Evolutionary conservation across 2,113 vertebrate genomes (phyloP).

Genomic region (Camelus dromedarius): DNA sequence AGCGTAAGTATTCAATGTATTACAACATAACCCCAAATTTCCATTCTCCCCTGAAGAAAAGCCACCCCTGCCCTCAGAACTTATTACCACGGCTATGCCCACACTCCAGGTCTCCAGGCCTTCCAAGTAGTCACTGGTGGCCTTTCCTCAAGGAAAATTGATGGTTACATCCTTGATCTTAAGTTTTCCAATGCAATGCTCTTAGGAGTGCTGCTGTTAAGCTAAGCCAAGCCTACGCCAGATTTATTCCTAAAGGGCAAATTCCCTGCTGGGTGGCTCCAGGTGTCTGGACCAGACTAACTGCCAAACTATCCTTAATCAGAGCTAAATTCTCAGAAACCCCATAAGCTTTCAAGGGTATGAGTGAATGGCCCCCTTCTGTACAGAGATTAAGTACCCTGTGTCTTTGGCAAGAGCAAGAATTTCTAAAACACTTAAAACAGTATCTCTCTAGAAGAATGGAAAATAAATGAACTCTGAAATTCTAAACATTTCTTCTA

Average conservation of each 20-base stretch:
- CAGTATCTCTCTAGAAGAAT: slow-evolving; percentile 7
- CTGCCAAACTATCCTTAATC: neutral
- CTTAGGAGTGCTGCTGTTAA: neutral
- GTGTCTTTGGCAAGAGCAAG: neutral
- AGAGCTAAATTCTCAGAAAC: slow-evolving; percentile 13
- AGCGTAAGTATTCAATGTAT: neutral
- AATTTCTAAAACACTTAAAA: slow-evolving; percentile 35
- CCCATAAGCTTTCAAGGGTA: neutral
- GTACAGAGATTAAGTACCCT: neutral
- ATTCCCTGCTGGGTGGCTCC: neutral
- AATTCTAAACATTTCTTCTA: slow-evolving; percentile 23
- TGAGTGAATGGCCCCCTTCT: neutral
- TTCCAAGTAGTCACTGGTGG: neutral
- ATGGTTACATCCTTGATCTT: neutral
- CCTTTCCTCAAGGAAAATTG: neutral
- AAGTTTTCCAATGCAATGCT: neutral
- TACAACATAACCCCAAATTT: slow-evolving; percentile 16
- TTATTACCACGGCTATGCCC: neutral
- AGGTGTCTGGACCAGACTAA: neutral
- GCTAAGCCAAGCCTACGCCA: neutral
- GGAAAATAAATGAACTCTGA: slow-evolving; percentile 37
- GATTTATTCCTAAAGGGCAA: neutral
- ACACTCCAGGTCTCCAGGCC: neutral
- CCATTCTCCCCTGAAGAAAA: slow-evolving; percentile 4
- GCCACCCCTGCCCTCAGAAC: neutral